Evolutionary conservation across 2,113 vertebrate species (phyloP).

Genomic region (Thunnus maccoyii): DNA sequence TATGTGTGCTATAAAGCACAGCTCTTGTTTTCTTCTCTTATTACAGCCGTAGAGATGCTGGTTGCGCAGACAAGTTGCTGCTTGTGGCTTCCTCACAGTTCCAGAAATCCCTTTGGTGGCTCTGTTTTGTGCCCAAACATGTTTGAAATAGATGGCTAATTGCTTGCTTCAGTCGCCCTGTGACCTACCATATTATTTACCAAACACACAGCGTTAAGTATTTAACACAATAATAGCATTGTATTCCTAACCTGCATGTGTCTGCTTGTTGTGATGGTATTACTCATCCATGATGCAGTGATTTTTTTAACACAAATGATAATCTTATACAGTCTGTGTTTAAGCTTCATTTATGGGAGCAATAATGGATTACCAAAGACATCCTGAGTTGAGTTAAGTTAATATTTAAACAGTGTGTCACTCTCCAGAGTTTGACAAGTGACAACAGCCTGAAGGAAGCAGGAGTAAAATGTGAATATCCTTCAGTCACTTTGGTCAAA

Average conservation of each 20-base stretch:
- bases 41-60: slow-evolving; percentile 25
- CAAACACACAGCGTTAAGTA: slow-evolving; percentile 15
- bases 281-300: not conserved
- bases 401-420: not conserved
- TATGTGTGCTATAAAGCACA: not conserved
- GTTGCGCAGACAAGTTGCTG: slow-evolving; percentile 64
- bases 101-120: slow-evolving; percentile 25
- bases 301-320: not conserved
- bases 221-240: slow-evolving; percentile 5
- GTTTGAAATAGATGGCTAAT: slow-evolving; percentile 38
- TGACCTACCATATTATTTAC: slow-evolving; percentile 29
- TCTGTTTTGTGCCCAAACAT: slow-evolving; percentile 67
- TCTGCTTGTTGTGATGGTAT: slow-evolving; percentile 18
- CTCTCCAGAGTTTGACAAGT: no score
- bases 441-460: no score
- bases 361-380: no score
- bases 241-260: slow-evolving; percentile 17
- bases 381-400: no score
- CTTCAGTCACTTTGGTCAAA: no score
- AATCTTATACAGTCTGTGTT: not conserved
- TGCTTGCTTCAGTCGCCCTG: not conserved
- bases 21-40: slow-evolving; percentile 53
- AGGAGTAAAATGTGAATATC: no score
- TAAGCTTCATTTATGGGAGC: not conserved
- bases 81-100: slow-evolving; percentile 53